Evolutionary conservation across 2,797 vertebrate species (phyloP), one percentile per base, ranked within the genome.

Genomic region (Harpagifer antarcticus): DNA sequence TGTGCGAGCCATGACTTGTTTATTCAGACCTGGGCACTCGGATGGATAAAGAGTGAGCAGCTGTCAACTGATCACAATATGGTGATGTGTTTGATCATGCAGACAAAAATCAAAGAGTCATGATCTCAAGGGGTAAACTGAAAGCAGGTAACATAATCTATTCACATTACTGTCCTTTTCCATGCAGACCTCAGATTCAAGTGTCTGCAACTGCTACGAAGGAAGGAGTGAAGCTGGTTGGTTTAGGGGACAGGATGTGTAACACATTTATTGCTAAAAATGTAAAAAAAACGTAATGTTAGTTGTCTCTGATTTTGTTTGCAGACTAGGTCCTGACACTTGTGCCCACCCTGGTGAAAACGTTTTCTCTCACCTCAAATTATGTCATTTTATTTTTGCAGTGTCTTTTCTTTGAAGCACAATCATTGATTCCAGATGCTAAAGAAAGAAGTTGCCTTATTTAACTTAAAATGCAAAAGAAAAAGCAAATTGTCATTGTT

Each of bases 311-410:
- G 37, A 14, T n/a, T 42, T 43, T 67, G 5, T 53, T 11, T 8
- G 11, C 13, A 11, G 2, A 5, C 1, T 11, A 16, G 10, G 47
- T 20, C 50, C 4, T 50, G 33, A 13, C 17, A 42, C 17, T 68
- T 53, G 75, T 23, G 37, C 72, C 7, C 74, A 76, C 52, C 57
- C 87, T 66, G 85, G 78, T 63, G 8, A 64, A 53, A 14, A 3
- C 5, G 5, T 37, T n/a, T 37, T 2, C 0, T 12, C 11, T 44
- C n/a, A 23, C 14, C 37, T 31, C 3, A 12, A 50, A 43, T 20
- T 1, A 64, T 16, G 16, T 37, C 4, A 40, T 52, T 1, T 1
- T 37, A 20, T 50, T 47, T 44, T 33, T 54, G 0, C 12, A 1
- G 1, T 27, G 10, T 19, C 33, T 37, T 37, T 37, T 37, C 33